Percentiles rank a stretch among this genome's conserved stretches.
phyloP scores from a whole-genome alignment of 2,888 invertebrate genomes.

The Agrypnus murinus region DNA sequence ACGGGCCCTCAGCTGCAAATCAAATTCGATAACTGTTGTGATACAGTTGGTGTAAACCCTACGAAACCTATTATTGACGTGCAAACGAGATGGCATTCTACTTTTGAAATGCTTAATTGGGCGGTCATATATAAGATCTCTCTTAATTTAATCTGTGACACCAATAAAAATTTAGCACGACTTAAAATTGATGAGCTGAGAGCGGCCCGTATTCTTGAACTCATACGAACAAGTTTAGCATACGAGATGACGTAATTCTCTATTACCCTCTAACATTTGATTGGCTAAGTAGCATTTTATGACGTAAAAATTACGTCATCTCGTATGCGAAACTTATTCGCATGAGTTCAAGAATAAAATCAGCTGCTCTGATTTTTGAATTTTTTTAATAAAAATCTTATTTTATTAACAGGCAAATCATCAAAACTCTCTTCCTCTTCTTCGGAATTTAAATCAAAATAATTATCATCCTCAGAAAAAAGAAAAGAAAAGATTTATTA shows the following conservation, averaged over 20 bases:
- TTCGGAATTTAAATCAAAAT: constrained; percentile 11
- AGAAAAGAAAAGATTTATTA: no score
- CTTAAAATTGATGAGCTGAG: no score
- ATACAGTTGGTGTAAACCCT: neutral
- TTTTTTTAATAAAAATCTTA: constrained; percentile 7
- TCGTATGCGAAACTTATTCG: no score
- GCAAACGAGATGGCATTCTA: neutral
- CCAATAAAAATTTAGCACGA: neutral
- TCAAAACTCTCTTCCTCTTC: neutral
- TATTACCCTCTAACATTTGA: no score
- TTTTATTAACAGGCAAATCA: neutral
- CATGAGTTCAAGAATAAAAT: no score
- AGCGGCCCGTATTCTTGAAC: no score
- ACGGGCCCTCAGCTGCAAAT: constrained; percentile 11
- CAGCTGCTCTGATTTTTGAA: constrained; percentile 14
- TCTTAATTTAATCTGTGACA: constrained; percentile 2
- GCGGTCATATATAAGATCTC: neutral
- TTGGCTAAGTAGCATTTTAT: no score
- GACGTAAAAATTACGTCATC: no score
- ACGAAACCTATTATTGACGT: constrained; percentile 12
- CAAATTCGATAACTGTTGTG: neutral
- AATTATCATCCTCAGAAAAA: neutral
- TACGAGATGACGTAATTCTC: no score
- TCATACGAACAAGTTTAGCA: no score
- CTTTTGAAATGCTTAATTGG: constrained; percentile 3